Percentiles rank a stretch among this genome's conserved stretches.
Conservation (phyloP, 2,113 vertebrate genomes). For the Poicephalus gulielmi region DNA sequence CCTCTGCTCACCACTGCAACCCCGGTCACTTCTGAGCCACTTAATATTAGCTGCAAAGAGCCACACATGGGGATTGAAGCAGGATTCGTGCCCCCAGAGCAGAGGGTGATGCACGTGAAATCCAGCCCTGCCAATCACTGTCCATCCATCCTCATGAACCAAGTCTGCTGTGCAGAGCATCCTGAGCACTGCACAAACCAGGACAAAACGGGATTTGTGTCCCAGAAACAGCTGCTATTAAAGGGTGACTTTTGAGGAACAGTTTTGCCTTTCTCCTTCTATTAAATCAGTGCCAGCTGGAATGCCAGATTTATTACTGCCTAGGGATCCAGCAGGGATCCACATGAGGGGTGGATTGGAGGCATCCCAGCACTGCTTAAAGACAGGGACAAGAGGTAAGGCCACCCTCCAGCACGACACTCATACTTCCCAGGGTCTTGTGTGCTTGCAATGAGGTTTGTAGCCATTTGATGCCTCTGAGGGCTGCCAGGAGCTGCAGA, state of each 20-base stretch:
- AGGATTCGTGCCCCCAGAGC: neutral
- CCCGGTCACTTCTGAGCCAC: neutral
- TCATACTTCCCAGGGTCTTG: rapidly evolving
- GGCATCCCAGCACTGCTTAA: neutral
- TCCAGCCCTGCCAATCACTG: neutral
- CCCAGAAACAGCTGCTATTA: neutral
- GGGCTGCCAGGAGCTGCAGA: neutral
- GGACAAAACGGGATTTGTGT: neutral
- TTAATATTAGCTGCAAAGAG: rapidly evolving
- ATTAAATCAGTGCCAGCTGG: neutral
- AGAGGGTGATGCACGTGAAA: neutral
- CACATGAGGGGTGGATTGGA: neutral
- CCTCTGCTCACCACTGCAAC: neutral
- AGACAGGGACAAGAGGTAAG: neutral
- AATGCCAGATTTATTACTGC: neutral
- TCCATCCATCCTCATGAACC: rapidly evolving
- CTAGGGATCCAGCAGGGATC: neutral
- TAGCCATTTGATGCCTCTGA: neutral
- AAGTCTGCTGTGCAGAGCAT: neutral
- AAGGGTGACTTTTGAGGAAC: neutral
- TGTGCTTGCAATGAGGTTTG: neutral
- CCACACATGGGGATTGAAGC: rapidly evolving
- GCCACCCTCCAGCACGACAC: neutral
- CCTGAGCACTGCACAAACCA: rapidly evolving
- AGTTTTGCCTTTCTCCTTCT: neutral